These are phyloP conservation scores for Hystrix brachyura DNA, from an alignment of 2,113 vertebrate genomes.

Conservation along the genomic window DNA sequence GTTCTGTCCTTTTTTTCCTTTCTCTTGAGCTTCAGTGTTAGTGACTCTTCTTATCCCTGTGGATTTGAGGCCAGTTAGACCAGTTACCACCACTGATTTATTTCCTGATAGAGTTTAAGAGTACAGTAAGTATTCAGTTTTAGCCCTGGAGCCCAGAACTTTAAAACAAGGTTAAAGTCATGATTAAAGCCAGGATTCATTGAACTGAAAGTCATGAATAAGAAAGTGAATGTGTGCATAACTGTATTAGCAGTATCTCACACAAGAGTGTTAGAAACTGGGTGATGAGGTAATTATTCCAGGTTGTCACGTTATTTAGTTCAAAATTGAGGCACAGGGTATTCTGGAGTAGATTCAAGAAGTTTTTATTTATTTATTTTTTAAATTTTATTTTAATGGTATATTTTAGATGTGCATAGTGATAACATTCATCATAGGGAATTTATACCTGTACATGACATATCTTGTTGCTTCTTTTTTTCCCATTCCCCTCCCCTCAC, in stretches of 20 bases:
- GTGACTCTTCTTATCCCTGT: conserved; percentile 18
- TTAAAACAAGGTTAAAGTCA: conserved; percentile 62
- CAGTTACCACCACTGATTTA: background rate
- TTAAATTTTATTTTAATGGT: too few relatives aligned
- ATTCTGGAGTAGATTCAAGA: background rate
- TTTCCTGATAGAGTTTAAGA: conserved; percentile 15
- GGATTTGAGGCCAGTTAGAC: background rate
- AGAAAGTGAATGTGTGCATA: conserved; percentile 13
- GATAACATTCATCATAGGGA: too few relatives aligned
- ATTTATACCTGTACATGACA: too few relatives aligned
- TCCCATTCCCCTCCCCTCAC: too few relatives aligned
- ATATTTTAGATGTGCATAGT: too few relatives aligned
- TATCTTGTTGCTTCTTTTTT: too few relatives aligned
- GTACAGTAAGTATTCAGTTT: conserved; percentile 46
- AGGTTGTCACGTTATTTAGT: background rate
- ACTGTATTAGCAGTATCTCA: background rate
- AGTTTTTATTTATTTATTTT: too few relatives aligned
- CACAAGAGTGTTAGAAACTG: background rate
- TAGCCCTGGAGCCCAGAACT: conserved; percentile 39
- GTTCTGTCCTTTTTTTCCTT: background rate
- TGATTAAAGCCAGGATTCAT: conserved; percentile 53
- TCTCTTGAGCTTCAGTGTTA: background rate
- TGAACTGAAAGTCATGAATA: conserved; percentile 39
- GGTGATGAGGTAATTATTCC: background rate
- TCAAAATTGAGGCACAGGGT: background rate